Evolutionary conservation across 2,797 vertebrate species (phyloP), one percentile per base, ranked within the genome.

Genomic region (Gadopsis bispinosus): DNA sequence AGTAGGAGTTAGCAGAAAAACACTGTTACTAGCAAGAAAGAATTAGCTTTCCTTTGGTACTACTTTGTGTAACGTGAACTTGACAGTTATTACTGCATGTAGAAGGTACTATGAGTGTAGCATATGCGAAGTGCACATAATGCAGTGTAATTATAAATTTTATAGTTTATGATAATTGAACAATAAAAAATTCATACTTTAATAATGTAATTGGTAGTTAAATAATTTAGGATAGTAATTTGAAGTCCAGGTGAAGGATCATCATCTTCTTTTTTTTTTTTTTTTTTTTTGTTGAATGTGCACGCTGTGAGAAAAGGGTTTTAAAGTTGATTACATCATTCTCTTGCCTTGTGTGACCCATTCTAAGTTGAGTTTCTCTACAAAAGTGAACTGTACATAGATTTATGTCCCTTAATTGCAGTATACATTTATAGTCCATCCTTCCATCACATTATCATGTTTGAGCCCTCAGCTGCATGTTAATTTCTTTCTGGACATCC

Each of bases 381-480:
- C 29, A 63, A 78, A 67, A 67, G 31, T 60, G 59, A 79, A 75
- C 59, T 48, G 19, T 79, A 81, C 85, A 84, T 81, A 69, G 69
- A 87, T 79, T 80, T 75, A 45, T 69, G 59, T 83, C 50, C 81
- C 54, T 82, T 82, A 31, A 54, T 66, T 17, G 48, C 83, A 84
- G 73, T 76, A 75, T 67, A 75, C 1, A 47, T 75, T 56, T 73
- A 41, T 56, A 50, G 53, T 50, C 54, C 69, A 45, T 66, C 62
- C 62, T 26, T 56, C 31, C 75, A 67, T 82, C 63, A 73, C 76
- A 83, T 81, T 56, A 69, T 87, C 77, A 82, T 70, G 56, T 79
- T 69, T n/a, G 45, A 53, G 66, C 66, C 83, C 72, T 63, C 43
- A 19, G 65, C 37, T 75, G 5, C 17, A 29, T 41, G 6, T 79